These are phyloP conservation scores for Lithophane semibrunnea DNA, from an alignment of 2,888 invertebrate species.

Conservation along the genomic window DNA sequence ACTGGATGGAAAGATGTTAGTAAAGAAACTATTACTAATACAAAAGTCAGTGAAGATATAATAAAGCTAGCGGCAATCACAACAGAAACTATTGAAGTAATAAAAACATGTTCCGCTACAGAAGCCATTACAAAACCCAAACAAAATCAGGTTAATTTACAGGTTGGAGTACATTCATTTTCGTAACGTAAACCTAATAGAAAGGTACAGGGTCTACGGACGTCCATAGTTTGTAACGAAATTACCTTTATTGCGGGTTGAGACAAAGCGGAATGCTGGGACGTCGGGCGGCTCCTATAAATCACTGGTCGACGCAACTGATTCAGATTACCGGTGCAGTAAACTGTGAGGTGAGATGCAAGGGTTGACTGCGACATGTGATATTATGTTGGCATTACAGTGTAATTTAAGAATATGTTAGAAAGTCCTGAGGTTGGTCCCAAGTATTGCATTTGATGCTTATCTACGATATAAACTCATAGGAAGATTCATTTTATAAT, in stretches of 20 bases:
- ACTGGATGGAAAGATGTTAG: conserved; percentile 17
- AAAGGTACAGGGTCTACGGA: conserved; percentile 64
- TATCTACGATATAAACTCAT: background rate
- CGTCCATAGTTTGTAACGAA: conserved; percentile 76
- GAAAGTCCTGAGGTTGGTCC: background rate
- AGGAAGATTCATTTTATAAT: background rate
- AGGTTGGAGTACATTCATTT: conserved; percentile 48
- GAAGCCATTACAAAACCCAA: conserved; percentile 49
- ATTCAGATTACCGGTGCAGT: conserved; percentile 85
- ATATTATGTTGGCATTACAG: conserved; percentile 37
- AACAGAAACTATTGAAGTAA: conserved; percentile 4
- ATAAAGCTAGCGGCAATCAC: background rate
- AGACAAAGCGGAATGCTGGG: conserved; percentile 80
- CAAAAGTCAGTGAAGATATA: background rate
- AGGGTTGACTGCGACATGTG: conserved; percentile 44
- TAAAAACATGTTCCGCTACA: conserved; percentile 19
- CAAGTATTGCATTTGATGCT: background rate
- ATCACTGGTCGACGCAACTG: conserved; percentile 85
- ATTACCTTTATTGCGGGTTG: conserved; percentile 84
- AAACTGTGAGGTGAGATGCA: conserved; percentile 70
- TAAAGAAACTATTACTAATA: conserved; percentile 16
- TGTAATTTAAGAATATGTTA: conserved; percentile 22
- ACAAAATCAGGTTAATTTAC: conserved; percentile 52
- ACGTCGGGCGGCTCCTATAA: conserved; percentile 83
- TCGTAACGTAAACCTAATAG: conserved; percentile 52